These are phyloP conservation scores for Nettapus auritus DNA, from an alignment of 2,113 vertebrate genomes.

Conservation along the genomic window DNA sequence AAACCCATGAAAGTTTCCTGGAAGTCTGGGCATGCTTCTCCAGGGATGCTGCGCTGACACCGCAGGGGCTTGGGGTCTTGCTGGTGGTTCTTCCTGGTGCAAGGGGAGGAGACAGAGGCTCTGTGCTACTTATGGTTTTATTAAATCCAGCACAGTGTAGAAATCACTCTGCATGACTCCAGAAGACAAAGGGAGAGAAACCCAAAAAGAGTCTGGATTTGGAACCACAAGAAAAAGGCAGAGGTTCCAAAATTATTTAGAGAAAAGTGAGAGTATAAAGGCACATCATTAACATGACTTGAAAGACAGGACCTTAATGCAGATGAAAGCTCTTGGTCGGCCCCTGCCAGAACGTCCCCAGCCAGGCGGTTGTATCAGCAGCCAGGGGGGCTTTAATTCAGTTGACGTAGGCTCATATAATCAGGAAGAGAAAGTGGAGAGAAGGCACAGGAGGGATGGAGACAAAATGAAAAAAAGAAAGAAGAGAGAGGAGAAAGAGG, in stretches of 20 bases:
- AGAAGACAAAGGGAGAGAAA: not conserved
- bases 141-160: not conserved
- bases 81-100: not conserved
- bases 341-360: not conserved
- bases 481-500: not conserved
- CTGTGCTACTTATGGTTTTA: not conserved
- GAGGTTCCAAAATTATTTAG: not conserved
- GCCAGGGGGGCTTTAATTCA: not conserved
- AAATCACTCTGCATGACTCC: not conserved
- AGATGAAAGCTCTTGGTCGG: not conserved
- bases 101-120: not conserved
- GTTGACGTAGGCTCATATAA: not conserved
- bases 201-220: not conserved
- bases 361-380: not conserved
- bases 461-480: not conserved
- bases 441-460: not conserved
- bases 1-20: not conserved
- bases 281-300: not conserved
- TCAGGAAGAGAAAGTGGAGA: constrained; percentile 52
- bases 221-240: not conserved
- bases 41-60: not conserved
- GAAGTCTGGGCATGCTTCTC: not conserved
- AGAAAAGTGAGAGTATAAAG: constrained; percentile 52
- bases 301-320: not conserved
- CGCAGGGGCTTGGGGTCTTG: accelerated